phyloP scores from a whole-genome alignment of 2,888 invertebrate species.

The Heliconius sara region DNA sequence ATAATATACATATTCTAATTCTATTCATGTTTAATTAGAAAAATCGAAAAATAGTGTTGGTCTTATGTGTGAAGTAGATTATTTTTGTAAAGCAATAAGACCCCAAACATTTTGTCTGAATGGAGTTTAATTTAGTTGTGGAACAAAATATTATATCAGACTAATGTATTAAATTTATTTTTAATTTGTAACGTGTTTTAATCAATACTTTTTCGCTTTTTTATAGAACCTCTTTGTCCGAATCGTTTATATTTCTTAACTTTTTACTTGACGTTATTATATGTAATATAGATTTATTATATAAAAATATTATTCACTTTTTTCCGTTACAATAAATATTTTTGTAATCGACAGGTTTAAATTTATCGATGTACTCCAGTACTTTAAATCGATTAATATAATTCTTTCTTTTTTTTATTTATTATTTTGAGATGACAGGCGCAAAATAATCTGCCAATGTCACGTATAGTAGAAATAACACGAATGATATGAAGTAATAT shows the following conservation, averaged over 20 bases:
- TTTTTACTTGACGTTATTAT: too few relatives aligned
- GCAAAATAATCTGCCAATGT: too few relatives aligned
- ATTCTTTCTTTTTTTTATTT: too few relatives aligned
- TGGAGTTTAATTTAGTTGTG: constrained; percentile 43
- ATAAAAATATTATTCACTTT: too few relatives aligned
- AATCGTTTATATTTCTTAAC: background rate
- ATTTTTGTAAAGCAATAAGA: constrained; percentile 43
- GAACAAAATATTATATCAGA: constrained; percentile 46
- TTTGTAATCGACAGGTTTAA: too few relatives aligned
- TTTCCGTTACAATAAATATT: too few relatives aligned
- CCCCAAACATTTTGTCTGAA: constrained; percentile 31
- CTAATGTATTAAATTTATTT: constrained; percentile 54
- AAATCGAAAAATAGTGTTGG: background rate
- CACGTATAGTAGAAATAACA: too few relatives aligned
- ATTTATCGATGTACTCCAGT: too few relatives aligned
- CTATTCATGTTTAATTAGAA: background rate
- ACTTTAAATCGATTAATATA: too few relatives aligned
- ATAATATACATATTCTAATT: background rate
- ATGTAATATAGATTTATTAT: too few relatives aligned
- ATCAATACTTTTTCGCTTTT: constrained; percentile 17
- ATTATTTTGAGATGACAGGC: too few relatives aligned
- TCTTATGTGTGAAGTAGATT: constrained; percentile 30
- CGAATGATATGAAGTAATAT: too few relatives aligned
- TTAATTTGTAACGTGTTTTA: constrained; percentile 45
- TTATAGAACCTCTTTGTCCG: background rate